Base-by-base conservation (phyloP, 2,797 vertebrate species). In the Brotula barbata region DNA sequence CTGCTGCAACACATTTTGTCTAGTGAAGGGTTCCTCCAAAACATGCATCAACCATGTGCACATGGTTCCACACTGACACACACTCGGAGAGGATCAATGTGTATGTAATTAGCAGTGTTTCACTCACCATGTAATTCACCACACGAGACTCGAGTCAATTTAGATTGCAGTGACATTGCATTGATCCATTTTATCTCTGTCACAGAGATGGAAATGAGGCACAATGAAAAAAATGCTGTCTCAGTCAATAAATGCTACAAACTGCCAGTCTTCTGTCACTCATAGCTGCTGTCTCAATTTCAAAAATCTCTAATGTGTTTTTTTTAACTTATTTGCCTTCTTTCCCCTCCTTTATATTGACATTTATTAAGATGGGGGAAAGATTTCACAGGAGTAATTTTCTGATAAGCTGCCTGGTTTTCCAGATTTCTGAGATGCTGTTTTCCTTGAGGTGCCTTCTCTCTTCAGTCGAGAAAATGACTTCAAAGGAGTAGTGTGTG, bases 401-500 rank as follows among this genome's bases (percentile, higher is more conserved):
- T 80, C 58, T 73, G 66, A 75, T 74, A 73, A 58, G 31, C 9
- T 69, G 47, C 67, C 28, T 76, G 73, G 54, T 70, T 33, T 8
- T 28, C 43, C 36, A n/a, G 41, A 7, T 31, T 61, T 73, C 16
- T 13, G 19, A 66, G 69, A 57, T 45, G 61, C 25, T 1, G 28
- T 55, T 65, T 20, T 31, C 44, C 73, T 72, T 41, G 28, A 69
- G 68, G 68, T 78, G 40, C 22, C 21, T 51, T 74, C 59, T 81
- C 64, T 81, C 64, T 51, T 68, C 56, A 57, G 73, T 54, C 57
- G 28, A 69, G 55, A 59, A 68, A 77, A 77, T 75, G 1, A 79
- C 80, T 82, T 86, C 50, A 79, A 69, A 65, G 39, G 39, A 76
- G 64, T 31, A 54, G 44, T 68, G 58, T 78, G 49, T 81, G 70